Conservation (phyloP, 2,113 vertebrate genomes). For the Mormyrus lacerda region DNA sequence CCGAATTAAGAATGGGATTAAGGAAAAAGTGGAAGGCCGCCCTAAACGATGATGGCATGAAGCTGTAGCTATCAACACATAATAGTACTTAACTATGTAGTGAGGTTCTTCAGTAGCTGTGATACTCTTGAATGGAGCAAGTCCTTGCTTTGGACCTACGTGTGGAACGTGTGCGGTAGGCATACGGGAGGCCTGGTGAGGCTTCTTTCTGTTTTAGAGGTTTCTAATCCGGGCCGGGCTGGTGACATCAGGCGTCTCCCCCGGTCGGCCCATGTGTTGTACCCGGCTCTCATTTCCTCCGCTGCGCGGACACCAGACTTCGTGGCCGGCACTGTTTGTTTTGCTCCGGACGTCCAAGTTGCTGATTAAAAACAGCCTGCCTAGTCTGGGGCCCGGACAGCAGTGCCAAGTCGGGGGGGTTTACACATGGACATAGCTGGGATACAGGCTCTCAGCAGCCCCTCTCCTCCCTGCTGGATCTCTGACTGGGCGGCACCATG, state of each 20-base stretch:
- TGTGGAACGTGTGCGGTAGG: not conserved
- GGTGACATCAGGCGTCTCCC: constrained; percentile 80
- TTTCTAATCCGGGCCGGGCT: constrained; percentile 91
- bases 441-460: constrained; percentile 13
- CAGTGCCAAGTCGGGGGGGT: constrained; percentile 31
- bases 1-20: constrained; percentile 2
- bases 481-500: constrained; percentile 78
- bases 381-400: constrained; percentile 34
- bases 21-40: not conserved
- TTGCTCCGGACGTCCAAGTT: constrained; percentile 61
- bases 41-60: not conserved
- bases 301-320: constrained; percentile 71
- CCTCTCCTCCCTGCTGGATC: constrained; percentile 41
- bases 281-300: constrained; percentile 80
- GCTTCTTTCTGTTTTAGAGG: constrained; percentile 77
- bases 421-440: constrained; percentile 41
- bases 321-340: constrained; percentile 62
- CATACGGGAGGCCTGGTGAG: not conserved
- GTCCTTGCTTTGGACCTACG: not conserved
- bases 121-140: not conserved
- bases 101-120: not conserved
- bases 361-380: constrained; percentile 52
- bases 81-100: not conserved
- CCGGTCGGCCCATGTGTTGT: constrained; percentile 74
- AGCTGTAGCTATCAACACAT: not conserved